Percentiles rank a stretch among this genome's conserved stretches.
Conservation (phyloP, 2,113 vertebrate genomes). For the Salvelinus namaycush region DNA sequence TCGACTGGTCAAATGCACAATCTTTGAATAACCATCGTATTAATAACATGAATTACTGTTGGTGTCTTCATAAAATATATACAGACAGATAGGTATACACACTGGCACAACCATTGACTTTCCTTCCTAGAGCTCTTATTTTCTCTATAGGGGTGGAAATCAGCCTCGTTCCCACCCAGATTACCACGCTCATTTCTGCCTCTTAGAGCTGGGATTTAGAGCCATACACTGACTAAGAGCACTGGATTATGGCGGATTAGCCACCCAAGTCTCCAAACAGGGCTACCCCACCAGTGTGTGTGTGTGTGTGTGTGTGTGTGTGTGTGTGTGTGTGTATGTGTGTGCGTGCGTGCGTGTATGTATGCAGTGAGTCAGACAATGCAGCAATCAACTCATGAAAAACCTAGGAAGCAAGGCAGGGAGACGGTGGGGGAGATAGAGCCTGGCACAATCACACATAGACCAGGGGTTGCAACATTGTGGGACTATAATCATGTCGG, state of each 20-base stretch:
- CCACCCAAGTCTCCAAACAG: conserved; percentile 60
- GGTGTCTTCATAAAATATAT: too few species aligned
- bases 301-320: conserved; percentile 24
- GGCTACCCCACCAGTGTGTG: conserved; percentile 44
- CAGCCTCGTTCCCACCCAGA: conserved; percentile 60
- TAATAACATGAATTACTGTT: not conserved
- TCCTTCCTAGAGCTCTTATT: conserved; percentile 25
- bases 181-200: conserved; percentile 66
- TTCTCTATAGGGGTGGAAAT: conserved; percentile 53
- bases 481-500: not conserved
- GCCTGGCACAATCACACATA: conserved; percentile 67
- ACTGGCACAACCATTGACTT: not conserved
- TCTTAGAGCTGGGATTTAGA: conserved; percentile 61
- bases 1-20: too few species aligned
- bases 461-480: not conserved
- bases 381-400: conserved; percentile 41
- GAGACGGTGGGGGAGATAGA: conserved; percentile 31
- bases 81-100: conserved; percentile 1
- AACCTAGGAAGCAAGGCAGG: conserved; percentile 36
- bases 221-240: conserved; percentile 66
- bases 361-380: conserved; percentile 12
- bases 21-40: too few species aligned
- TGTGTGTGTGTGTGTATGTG: conserved; percentile 21
- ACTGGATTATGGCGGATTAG: conserved; percentile 74
- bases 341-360: conserved; percentile 13